Evolutionary conservation across 53 echinoderm and acorn worm genomes (phyloP), one percentile per base, ranked within the genome.

Genomic region (Henricia sp.): DNA sequence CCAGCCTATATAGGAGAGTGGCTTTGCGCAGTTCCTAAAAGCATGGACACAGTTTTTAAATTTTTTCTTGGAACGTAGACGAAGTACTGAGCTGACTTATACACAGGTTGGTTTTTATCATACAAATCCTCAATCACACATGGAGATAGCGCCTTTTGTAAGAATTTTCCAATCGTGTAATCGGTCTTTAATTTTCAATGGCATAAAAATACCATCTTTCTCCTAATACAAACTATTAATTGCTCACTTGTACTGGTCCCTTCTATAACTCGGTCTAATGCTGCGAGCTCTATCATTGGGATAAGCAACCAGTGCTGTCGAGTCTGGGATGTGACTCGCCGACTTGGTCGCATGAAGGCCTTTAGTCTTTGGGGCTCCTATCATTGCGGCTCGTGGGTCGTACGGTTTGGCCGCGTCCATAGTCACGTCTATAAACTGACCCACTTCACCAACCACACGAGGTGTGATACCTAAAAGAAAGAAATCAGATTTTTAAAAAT

Each of bases 371-470:
- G 94, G 90, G 39, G 94, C 90, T 21, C 94, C 94, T 20, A 99
- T 76, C 84, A 94, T 94, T 41, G 99, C 94, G 25, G 93, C 99
- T 57, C 99, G 52, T 23, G 99, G 99, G 37, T 99, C 89, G 59
- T 87, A 99, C 10, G 94, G 67, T 70, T 88, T 82, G 29, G 90
- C 83, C 16, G 92, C 87, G 29, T 92, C 90, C 28, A 91, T 68
- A 37, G 92, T 99, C 28, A 99, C 99, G 59, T 94, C 91, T 1
- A 99, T 64, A 38, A 92, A 95, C 83, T 99, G 99, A 62, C 99
- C 99, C 10, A 99, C 99, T 74, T 99, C 99, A 62, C 99, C 99
- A 0, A 99, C 99, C 0, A 99, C 99, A 26, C 92, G 90, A 25
- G 99, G 94, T 16, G 99, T 99, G 68, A 99, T 99, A 67, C 99